Evolutionary conservation across 2,888 invertebrate species (phyloP).

Genomic region (Meteorus cinctellus): DNA sequence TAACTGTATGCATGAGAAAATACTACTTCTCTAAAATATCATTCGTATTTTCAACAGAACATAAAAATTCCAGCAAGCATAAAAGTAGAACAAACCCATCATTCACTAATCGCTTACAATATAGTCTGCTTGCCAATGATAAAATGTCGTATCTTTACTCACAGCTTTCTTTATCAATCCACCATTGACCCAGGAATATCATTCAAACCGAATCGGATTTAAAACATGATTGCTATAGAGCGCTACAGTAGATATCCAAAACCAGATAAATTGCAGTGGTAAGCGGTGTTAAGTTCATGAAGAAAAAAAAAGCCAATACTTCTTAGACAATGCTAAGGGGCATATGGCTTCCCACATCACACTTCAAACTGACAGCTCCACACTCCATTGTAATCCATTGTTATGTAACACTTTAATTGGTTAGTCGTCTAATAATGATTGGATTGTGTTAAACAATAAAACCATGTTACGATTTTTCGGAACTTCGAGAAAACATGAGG

Average conservation of each 20-base stretch:
- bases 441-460: conserved; percentile 3
- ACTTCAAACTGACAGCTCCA: conserved; percentile 32
- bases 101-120: no score
- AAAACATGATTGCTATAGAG: conserved; percentile 46
- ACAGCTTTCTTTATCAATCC: background rate
- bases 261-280: conserved; percentile 43
- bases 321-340: conserved; percentile 28
- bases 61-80: no score
- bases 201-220: conserved; percentile 49
- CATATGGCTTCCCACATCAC: conserved; percentile 40
- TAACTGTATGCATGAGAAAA: no score
- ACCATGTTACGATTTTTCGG: background rate
- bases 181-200: conserved; percentile 34
- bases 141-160: background rate
- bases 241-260: conserved; percentile 44
- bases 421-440: conserved; percentile 11
- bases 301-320: conserved; percentile 47
- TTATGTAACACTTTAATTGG: conserved; percentile 31
- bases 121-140: background rate
- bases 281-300: conserved; percentile 49
- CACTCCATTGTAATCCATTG: conserved; percentile 43
- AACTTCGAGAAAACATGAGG: no score
- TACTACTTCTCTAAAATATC: no score
- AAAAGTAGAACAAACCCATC: no score
- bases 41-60: no score